Evolutionary conservation across 2,888 invertebrate species (phyloP).

Genomic region (Teleogryllus oceanicus): DNA sequence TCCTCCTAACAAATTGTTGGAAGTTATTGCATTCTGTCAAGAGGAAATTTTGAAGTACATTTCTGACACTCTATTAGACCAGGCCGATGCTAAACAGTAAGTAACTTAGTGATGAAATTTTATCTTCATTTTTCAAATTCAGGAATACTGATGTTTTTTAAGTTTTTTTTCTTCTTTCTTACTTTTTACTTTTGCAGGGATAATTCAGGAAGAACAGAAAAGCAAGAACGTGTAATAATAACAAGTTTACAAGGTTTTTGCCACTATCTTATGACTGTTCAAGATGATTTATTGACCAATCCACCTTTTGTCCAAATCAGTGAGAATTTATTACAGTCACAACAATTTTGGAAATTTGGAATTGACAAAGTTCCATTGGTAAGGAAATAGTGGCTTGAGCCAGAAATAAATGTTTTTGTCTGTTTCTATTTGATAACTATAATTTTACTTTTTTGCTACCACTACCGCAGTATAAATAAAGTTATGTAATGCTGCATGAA

Average conservation of each 20-base stretch:
- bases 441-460: too few relatives aligned
- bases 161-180: not conserved
- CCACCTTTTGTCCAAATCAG: not conserved
- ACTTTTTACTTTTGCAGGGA: not conserved
- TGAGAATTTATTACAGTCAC: not conserved
- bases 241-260: not conserved
- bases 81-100: not conserved
- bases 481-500: too few relatives aligned
- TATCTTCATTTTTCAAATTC: too few relatives aligned
- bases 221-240: not conserved
- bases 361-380: not conserved
- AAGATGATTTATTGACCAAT: not conserved
- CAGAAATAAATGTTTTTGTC: too few relatives aligned
- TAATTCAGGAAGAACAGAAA: not conserved
- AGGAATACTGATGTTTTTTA: too few relatives aligned
- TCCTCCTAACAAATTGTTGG: conserved; percentile 69
- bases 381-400: not conserved
- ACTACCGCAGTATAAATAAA: too few relatives aligned
- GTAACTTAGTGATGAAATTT: not conserved
- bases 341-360: not conserved
- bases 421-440: too few relatives aligned
- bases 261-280: not conserved
- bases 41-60: conserved; percentile 72
- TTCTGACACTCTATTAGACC: conserved; percentile 58
- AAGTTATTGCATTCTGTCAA: conserved; percentile 79